Percentiles rank a stretch among this genome's conserved stretches.
phyloP scores from a whole-genome alignment of 2,888 invertebrate genomes.

The Oscheius sp. region DNA sequence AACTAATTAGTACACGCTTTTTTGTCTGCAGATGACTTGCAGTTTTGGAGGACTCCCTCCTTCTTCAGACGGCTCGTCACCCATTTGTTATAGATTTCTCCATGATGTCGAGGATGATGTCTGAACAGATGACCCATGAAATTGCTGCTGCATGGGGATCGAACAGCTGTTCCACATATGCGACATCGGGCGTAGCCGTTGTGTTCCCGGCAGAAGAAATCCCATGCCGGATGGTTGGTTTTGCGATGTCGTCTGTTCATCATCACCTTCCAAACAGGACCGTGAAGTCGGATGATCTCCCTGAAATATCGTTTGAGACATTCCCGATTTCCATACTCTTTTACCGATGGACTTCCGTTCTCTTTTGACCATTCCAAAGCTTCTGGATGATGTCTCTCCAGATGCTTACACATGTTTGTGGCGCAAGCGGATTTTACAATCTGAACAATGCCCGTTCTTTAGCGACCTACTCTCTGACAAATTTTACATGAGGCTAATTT shows the following conservation, averaged over 20 bases:
- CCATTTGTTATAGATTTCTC: constrained; percentile 26
- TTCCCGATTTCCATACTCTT: neutral
- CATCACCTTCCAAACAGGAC: neutral
- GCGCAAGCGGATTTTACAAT: constrained; percentile 30
- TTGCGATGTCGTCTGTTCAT: constrained; percentile 28
- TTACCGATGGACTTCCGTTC: neutral
- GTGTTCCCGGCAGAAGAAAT: constrained; percentile 32
- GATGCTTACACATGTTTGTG: constrained; percentile 30
- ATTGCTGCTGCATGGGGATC: constrained; percentile 40
- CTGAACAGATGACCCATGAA: constrained; percentile 42
- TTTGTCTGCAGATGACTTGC: no score
- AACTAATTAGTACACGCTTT: no score
- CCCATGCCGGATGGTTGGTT: constrained; percentile 41
- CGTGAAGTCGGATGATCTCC: no score
- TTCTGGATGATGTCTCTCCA: constrained; percentile 31
- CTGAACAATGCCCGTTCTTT: no score
- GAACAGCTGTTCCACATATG: constrained; percentile 35
- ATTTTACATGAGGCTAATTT: constrained; percentile 23
- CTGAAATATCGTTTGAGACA: no score
- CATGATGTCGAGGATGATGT: constrained; percentile 32
- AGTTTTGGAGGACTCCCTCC: no score
- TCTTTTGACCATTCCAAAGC: neutral
- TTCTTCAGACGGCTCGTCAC: neutral
- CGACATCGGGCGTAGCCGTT: constrained; percentile 33
- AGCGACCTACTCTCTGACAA: constrained; percentile 21